These are phyloP conservation scores for Ciconia maguari DNA, from an alignment of 2,113 vertebrate genomes.

Conservation along the genomic window DNA sequence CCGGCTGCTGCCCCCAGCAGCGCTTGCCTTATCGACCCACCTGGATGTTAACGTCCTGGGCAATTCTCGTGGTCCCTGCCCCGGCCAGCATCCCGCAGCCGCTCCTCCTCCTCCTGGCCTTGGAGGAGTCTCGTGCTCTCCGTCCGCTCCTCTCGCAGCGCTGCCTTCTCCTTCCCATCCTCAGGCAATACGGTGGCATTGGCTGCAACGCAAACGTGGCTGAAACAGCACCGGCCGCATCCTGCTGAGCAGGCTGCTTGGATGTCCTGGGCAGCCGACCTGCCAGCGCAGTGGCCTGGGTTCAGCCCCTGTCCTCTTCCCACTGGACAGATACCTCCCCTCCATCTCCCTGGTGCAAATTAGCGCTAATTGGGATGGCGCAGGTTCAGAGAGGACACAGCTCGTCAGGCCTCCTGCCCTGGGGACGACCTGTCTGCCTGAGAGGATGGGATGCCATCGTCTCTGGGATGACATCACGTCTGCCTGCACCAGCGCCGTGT, in stretches of 20 bases:
- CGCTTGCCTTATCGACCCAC: not conserved
- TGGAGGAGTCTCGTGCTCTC: not conserved
- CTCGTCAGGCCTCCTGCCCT: not conserved
- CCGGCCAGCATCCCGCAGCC: not conserved
- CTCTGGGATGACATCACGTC: not conserved
- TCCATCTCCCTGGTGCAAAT: not conserved
- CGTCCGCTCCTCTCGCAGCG: not conserved
- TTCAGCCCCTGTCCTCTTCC: not conserved
- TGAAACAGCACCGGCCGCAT: rapidly evolving
- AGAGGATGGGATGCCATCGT: not conserved
- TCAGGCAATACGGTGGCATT: not conserved
- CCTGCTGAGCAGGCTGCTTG: not conserved
- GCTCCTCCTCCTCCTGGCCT: constrained; percentile 41
- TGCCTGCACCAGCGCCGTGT: not conserved
- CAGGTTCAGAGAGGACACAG: not conserved
- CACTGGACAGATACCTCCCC: not conserved
- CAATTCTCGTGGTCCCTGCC: not conserved
- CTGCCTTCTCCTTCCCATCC: not conserved
- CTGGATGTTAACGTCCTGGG: constrained; percentile 12
- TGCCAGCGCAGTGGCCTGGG: rapidly evolving
- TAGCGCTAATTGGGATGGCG: not conserved
- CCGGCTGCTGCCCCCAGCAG: not conserved
- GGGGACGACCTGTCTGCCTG: not conserved
- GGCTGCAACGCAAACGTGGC: not conserved
- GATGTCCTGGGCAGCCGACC: not conserved